A percentile compares a stretch with the other conserved stretches of the same genome.
These are phyloP conservation scores for Aeoliscus strigatus DNA, from an alignment of 2,797 vertebrate genomes.

Conservation along the genomic window DNA sequence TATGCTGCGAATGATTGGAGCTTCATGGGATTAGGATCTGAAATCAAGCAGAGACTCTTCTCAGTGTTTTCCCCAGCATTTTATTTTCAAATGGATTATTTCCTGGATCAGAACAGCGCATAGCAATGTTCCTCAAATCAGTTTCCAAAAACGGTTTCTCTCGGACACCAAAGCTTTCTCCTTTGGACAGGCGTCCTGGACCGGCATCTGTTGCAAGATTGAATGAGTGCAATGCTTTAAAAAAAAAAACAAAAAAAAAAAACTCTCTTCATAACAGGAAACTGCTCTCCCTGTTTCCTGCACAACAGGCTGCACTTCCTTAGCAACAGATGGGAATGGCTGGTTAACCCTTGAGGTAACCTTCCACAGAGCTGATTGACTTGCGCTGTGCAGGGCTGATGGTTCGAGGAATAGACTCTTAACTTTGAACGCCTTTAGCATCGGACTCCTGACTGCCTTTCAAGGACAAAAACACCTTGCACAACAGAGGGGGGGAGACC, in stretches of 20 bases:
- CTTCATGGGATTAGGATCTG: not conserved
- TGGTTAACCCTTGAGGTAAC: conserved; percentile 81
- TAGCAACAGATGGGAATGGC: conserved; percentile 89
- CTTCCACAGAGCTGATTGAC: conserved; percentile 46
- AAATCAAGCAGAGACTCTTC: conserved; percentile 1
- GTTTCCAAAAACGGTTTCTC: conserved; percentile 66
- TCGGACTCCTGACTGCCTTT: conserved; percentile 34
- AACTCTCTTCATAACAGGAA: conserved; percentile 99
- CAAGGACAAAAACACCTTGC: conserved; percentile 67
- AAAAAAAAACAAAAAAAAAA: too few relatives aligned
- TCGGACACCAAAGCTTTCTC: conserved; percentile 67
- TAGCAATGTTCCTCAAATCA: conserved; percentile 63
- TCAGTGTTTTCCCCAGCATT: conserved; percentile 27
- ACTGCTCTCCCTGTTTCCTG: conserved; percentile 95
- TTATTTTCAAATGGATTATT: conserved; percentile 30
- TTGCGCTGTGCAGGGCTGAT: conserved; percentile 30
- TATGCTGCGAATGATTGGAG: conserved; percentile 1
- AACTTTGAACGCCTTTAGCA: conserved; percentile 39
- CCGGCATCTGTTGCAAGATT: conserved; percentile 83
- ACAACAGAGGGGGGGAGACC: conserved; percentile 44
- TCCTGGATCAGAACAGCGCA: conserved; percentile 42
- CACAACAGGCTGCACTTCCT: conserved; percentile 90
- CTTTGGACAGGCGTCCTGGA: conserved; percentile 80
- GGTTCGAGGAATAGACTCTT: conserved; percentile 38
- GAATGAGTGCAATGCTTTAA: conserved; percentile 88